phyloP scores from a whole-genome alignment of 2,888 invertebrate genomes.

The Alsophila aescularia region DNA sequence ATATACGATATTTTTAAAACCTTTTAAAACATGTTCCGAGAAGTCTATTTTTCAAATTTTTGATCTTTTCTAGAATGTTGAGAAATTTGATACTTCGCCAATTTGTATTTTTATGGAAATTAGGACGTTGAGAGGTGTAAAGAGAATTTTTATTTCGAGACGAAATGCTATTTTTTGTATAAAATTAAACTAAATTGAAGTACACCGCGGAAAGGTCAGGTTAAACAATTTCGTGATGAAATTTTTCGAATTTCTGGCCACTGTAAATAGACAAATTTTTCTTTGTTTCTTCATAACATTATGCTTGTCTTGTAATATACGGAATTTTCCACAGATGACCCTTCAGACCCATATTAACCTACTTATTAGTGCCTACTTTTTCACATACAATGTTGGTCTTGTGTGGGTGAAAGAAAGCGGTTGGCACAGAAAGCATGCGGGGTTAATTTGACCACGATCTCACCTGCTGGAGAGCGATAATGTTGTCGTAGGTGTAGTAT shows the following conservation, averaged over 20 bases:
- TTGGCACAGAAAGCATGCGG: too few species aligned
- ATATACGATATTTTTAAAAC: conserved; percentile 4
- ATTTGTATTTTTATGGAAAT: conserved; percentile 18
- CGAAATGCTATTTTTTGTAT: conserved; percentile 6
- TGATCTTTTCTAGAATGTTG: background rate
- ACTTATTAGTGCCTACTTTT: too few species aligned
- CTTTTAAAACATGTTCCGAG: background rate
- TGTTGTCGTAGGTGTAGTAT: too few species aligned
- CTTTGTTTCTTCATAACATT: too few species aligned
- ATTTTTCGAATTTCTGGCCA: background rate
- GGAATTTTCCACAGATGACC: too few species aligned
- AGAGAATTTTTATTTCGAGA: conserved; percentile 1
- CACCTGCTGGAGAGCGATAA: too few species aligned
- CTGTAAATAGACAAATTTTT: too few species aligned
- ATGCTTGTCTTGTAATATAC: too few species aligned
- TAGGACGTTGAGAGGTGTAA: conserved; percentile 1
- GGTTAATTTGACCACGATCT: too few species aligned
- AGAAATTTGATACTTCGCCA: conserved; percentile 16
- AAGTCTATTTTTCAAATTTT: background rate
- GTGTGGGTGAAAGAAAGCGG: too few species aligned
- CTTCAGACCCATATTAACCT: too few species aligned
- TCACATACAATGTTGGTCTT: too few species aligned
- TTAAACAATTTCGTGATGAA: conserved; percentile 2
- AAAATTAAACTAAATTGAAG: conserved; percentile 17
- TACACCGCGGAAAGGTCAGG: conserved; percentile 11